Base-by-base conservation (phyloP, 2,113 vertebrate species). In the Lycaon pictus region DNA sequence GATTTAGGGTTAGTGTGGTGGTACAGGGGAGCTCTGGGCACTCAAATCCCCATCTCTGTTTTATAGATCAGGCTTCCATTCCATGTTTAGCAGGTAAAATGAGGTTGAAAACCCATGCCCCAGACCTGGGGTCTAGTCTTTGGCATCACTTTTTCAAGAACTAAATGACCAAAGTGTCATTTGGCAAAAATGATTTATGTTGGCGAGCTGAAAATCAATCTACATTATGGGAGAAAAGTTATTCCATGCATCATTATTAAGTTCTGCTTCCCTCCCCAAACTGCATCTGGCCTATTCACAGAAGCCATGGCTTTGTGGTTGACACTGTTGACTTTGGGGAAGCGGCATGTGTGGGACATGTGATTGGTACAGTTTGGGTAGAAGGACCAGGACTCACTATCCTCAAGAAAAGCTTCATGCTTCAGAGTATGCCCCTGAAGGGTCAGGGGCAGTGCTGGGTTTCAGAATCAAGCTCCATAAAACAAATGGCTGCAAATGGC, bases 401-500 rank as follows among this genome's bases (percentile, higher is more conserved):
- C 93, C 83, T 65, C 1, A 1, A 53, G 96, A 53, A 88, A 82
- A 94, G 86, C 53, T 16, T 69, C 15, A 11, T n/a, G 87, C 25
- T 88, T 91, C 71, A 13, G 56, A 23, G 19, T 17, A 2, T 12
- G 71, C n/a, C 86, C 81, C 82, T 87, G 91, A 60, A 72, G 96
- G 91, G 95, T 86, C 86, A 93, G 83, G 80, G 82, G 79, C 11
- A 1, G 87, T 9, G 60, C 92, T 79, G 74, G 83, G 29, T 22
- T 96, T 90, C 55, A 92, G 81, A 97, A 91, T 67, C 90, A 29
- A 92, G 90, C 55, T 82, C 89, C 88, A 98, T 94, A 86, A 97
- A 98, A 96, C 92, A 93, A 95, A 96, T 43, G 94, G 86, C 92
- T 96, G 65, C 51, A 93, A 89, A 93, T 88, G 97, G 96, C 97